These are phyloP conservation scores for Lacerta agilis DNA, from an alignment of 2,797 vertebrate genomes.

Conservation along the genomic window DNA sequence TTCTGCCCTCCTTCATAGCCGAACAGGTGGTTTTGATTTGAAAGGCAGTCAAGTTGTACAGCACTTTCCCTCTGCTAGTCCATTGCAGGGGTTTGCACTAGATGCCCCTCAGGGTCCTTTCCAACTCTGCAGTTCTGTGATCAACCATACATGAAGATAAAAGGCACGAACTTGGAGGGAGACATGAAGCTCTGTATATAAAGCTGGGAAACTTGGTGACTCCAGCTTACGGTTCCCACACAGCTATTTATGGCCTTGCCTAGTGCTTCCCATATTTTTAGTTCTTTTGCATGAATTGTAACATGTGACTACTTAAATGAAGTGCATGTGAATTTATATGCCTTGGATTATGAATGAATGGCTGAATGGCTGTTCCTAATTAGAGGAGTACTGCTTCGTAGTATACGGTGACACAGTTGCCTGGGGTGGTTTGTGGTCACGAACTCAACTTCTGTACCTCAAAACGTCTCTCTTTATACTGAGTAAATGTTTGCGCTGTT, in stretches of 20 bases:
- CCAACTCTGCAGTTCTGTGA: too few relatives aligned
- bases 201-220: neutral
- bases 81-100: too few relatives aligned
- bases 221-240: neutral
- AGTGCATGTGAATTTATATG: neutral
- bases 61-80: neutral
- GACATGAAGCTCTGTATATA: neutral
- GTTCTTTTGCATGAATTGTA: neutral
- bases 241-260: neutral
- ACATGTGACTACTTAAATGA: neutral
- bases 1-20: neutral
- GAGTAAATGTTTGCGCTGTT: neutral
- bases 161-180: neutral
- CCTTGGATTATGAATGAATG: conserved; percentile 3
- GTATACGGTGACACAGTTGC: conserved; percentile 7
- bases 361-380: conserved; percentile 15
- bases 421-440: neutral
- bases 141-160: neutral
- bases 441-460: conserved; percentile 14
- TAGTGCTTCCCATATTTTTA: neutral
- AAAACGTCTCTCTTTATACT: conserved; percentile 16
- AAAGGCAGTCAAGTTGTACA: neutral
- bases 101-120: too few relatives aligned
- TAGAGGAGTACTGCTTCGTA: conserved; percentile 36
- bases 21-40: neutral